These are phyloP conservation scores for Caerostris darwini DNA, from an alignment of 1,140 invertebrate species.

Conservation along the genomic window DNA sequence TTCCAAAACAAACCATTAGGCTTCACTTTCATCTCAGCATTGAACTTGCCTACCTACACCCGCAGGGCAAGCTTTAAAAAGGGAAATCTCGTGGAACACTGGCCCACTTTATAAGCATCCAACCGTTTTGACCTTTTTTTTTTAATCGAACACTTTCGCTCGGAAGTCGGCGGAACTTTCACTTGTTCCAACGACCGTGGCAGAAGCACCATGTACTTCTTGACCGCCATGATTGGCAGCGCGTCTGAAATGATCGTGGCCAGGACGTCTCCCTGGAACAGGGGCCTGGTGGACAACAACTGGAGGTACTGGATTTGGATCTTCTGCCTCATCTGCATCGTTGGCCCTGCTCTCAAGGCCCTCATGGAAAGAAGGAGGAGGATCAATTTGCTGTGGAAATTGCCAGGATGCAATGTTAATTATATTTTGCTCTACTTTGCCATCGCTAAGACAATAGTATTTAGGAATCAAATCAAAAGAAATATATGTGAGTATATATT, in stretches of 20 bases:
- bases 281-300: background rate
- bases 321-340: background rate
- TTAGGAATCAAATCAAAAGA: constrained; percentile 59
- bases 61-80: too few species aligned
- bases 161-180: too few species aligned
- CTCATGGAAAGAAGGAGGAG: constrained; percentile 16
- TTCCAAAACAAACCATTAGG: too few species aligned
- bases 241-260: background rate
- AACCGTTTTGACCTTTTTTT: too few species aligned
- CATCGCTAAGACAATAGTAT: constrained; percentile 46
- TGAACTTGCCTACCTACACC: too few species aligned
- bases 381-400: constrained; percentile 58
- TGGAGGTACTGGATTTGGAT: constrained; percentile 23
- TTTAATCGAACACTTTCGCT: too few species aligned
- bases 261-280: background rate
- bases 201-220: background rate
- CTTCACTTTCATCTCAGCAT: too few species aligned
- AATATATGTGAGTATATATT: constrained; percentile 67
- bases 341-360: background rate
- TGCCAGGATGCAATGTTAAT: constrained; percentile 70
- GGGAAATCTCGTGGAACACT: too few species aligned
- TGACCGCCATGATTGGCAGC: background rate
- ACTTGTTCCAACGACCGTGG: too few species aligned
- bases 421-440: constrained; percentile 49
- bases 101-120: too few species aligned